Evolutionary conservation across 2,113 vertebrate genomes (phyloP), one percentile per base, ranked within the genome.

Genomic region (sheep (Ovis aries)): DNA sequence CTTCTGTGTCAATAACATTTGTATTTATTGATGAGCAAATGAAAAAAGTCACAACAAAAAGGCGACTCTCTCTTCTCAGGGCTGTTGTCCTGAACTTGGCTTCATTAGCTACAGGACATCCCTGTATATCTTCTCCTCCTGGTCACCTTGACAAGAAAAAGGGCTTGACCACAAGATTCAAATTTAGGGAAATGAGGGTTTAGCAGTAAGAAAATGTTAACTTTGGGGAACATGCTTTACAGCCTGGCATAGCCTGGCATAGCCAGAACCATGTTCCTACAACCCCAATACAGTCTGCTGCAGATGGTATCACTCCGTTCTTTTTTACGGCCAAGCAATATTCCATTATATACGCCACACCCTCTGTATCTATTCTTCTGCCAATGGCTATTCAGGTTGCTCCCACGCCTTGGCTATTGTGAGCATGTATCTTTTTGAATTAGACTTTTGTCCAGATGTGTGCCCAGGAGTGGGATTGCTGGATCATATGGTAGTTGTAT

Each of bases 121-220:
- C 14, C 21, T 15, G 3, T 19, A 55, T 27, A 3, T 6, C 21
- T 21, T 23, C 29, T 48, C 19, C 40, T 55, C 36, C 50, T 21
- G 23, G 43, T 6, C 19, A 48, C 3, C 36, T 77, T 3, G 3
- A 3, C 40, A 77, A 43, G 71, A 77, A 43, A 23, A 27, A 77
- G 40, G 40, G 10, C 27, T 74, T 3, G 3, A 1, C 31, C 21
- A 16, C 13, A 14, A 60, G 9, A n/a, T n/a, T 11, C 1, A 15
- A 60, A 50, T 13, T 45, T 59, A n/a, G 53, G 40, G 53, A 33
- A 80, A 59, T 48, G 23, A 36, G 33, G 2, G 23, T 50, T 82
- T 40, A 40, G 36, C 77, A 29, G 5, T 25, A 48, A 59, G 33
- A 62, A 50, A 40, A 62, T 6, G 43, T 15, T 62, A 50, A 14